These are phyloP conservation scores for Hylyphantes graminicola DNA, from an alignment of 1,140 invertebrate genomes.

Conservation along the genomic window DNA sequence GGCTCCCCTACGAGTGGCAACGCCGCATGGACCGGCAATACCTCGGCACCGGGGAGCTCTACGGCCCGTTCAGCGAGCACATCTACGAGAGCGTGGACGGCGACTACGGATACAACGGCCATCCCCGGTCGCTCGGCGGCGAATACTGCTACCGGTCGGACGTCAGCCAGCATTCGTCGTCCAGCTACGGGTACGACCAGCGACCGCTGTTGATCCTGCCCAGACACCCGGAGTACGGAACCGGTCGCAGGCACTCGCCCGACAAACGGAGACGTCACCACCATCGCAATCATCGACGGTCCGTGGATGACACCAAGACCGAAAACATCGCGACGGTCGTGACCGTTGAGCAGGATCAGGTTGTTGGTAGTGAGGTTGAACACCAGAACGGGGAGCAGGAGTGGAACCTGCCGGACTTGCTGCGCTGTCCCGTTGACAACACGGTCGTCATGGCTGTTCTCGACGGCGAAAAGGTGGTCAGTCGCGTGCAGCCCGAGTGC, in stretches of 20 bases:
- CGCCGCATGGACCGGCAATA: conserved; percentile 54
- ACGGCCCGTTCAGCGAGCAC: conserved; percentile 57
- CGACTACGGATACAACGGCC: conserved; percentile 49
- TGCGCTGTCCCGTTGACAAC: conserved; percentile 64
- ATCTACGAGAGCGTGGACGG: conserved; percentile 58
- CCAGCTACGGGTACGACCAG: conserved; percentile 62
- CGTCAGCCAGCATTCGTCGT: conserved; percentile 62
- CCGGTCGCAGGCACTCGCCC: conserved; percentile 31
- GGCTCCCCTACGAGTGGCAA: conserved; percentile 56
- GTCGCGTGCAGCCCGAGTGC: conserved; percentile 77
- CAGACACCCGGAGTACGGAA: conserved; percentile 39
- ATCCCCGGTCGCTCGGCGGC: conserved; percentile 42
- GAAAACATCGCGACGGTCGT: conserved; percentile 32
- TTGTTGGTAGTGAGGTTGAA: conserved; percentile 14
- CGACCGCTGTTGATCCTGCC: conserved; percentile 58
- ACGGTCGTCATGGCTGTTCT: conserved; percentile 79
- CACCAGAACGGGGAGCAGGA: conserved; percentile 23
- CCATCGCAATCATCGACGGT: conserved; percentile 25
- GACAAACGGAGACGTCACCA: conserved; percentile 36
- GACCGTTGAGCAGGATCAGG: conserved; percentile 31
- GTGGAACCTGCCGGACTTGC: conserved; percentile 55
- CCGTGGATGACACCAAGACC: conserved; percentile 35
- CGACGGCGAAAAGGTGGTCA: conserved; percentile 84
- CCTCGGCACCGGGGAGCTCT: conserved; percentile 47
- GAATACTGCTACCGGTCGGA: conserved; percentile 60